phyloP scores from a whole-genome alignment of 2,797 vertebrate genomes.

The Merluccius polli region DNA sequence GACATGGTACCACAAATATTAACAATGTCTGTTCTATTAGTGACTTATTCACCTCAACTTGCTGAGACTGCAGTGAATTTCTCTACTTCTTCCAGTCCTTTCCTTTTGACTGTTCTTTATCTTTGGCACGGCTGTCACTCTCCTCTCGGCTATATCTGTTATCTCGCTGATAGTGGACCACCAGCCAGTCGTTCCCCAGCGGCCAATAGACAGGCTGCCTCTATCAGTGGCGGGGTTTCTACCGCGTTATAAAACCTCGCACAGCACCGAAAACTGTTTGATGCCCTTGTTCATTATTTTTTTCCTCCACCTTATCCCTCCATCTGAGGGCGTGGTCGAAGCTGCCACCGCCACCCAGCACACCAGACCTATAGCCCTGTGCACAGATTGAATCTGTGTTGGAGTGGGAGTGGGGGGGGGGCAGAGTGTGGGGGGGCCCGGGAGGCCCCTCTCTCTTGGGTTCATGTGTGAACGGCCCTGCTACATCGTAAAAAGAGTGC shows the following conservation, averaged over 20 bases:
- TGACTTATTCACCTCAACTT: background rate
- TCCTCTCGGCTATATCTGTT: constrained; percentile 40
- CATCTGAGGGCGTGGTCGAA: constrained; percentile 57
- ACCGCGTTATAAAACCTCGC: constrained; percentile 20
- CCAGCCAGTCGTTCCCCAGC: constrained; percentile 54
- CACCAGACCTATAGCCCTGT: constrained; percentile 39
- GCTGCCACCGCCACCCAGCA: constrained; percentile 19
- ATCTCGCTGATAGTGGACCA: constrained; percentile 36
- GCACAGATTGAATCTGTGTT: constrained; percentile 58
- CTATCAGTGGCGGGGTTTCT: constrained; percentile 29
- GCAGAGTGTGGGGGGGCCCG: constrained; percentile 19
- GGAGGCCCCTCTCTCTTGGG: constrained; percentile 50
- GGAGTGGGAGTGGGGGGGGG: constrained; percentile 22
- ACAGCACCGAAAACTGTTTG: constrained; percentile 25
- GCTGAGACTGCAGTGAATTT: background rate
- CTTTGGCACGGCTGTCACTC: constrained; percentile 30
- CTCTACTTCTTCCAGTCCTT: constrained; percentile 25
- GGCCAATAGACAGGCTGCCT: constrained; percentile 21
- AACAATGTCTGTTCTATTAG: background rate
- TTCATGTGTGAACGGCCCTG: constrained; percentile 57
- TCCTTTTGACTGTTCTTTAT: constrained; percentile 35
- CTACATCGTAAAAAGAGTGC: constrained; percentile 59
- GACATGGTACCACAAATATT: background rate
- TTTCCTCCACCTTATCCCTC: constrained; percentile 50
- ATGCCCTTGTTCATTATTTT: constrained; percentile 32